A percentile compares a stretch with the other conserved stretches of the same genome.
phyloP scores from a whole-genome alignment of 2,797 vertebrate genomes.

The Dendrocincla tyrannina region DNA sequence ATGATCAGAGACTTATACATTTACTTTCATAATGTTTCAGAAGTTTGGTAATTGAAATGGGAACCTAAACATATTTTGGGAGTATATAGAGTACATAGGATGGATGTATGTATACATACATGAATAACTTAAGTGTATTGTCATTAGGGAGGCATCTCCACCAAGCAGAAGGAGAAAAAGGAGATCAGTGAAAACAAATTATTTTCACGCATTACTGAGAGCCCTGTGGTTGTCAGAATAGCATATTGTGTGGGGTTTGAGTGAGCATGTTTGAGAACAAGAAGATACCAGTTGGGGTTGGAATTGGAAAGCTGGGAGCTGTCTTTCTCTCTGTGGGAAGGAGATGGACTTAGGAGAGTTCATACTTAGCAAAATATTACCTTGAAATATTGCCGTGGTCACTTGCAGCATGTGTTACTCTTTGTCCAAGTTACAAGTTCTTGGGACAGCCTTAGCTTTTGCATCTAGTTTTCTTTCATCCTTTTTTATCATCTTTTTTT shows the following conservation, averaged over 20 bases:
- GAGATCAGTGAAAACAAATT: neutral
- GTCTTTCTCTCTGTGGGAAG: neutral
- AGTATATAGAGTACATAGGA: neutral
- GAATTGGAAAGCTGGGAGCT: neutral
- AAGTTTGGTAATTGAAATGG: neutral
- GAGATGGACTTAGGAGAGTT: neutral
- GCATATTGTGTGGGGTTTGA: neutral
- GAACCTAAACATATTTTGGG: neutral
- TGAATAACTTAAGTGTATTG: neutral
- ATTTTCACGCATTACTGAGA: neutral
- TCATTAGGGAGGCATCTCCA: neutral
- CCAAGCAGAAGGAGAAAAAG: neutral
- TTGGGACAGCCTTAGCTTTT: slow-evolving; percentile 5
- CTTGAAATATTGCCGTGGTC: neutral
- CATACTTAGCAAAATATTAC: neutral
- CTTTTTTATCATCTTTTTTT: neutral
- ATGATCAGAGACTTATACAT: neutral
- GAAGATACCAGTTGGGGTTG: neutral
- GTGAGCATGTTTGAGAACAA: neutral
- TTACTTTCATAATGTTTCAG: neutral
- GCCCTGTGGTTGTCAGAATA: neutral
- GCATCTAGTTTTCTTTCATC: neutral
- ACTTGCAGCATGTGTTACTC: neutral
- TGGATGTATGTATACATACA: neutral
- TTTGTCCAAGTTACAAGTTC: neutral